A percentile compares a stretch with the other conserved stretches of the same genome.
Conservation (phyloP, 2,888 invertebrate species). For the Chromoteleia sp. region DNA sequence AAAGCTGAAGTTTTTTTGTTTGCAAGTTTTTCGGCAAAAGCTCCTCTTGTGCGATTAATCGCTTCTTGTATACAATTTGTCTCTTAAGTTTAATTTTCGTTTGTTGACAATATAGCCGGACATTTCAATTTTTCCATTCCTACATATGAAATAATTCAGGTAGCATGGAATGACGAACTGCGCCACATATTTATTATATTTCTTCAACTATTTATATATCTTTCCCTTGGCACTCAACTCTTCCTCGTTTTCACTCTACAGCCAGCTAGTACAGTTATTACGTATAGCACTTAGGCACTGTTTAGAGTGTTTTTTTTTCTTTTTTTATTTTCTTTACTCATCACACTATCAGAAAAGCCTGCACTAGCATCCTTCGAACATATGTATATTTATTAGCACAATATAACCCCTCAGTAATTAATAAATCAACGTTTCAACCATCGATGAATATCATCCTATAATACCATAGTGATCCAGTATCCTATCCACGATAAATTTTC, state of each 20-base stretch:
- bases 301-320: constrained; percentile 66
- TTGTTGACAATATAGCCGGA: constrained; percentile 64
- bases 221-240: constrained; percentile 71
- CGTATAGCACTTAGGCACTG: constrained; percentile 66
- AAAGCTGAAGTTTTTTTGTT: constrained; percentile 29
- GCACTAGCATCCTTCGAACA: constrained; percentile 74
- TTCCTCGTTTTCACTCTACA: constrained; percentile 70
- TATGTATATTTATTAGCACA: constrained; percentile 62
- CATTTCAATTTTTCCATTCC: constrained; percentile 63
- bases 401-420: constrained; percentile 56
- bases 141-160: constrained; percentile 69
- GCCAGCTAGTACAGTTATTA: constrained; percentile 65
- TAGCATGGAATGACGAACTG: constrained; percentile 74
- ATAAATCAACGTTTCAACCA: constrained; percentile 46
- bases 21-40: constrained; percentile 39
- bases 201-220: constrained; percentile 67
- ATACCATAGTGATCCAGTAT: constrained; percentile 35
- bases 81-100: constrained; percentile 56
- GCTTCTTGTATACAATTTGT: constrained; percentile 47
- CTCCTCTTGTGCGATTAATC: constrained; percentile 52
- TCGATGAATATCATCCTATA: constrained; percentile 23
- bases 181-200: constrained; percentile 62
- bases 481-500: constrained; percentile 5
- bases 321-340: too few relatives aligned
- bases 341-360: constrained; percentile 75